Evolutionary conservation across 2,888 invertebrate species (phyloP), one percentile per base, ranked within the genome.

Genomic region (Pheosia tremula): DNA sequence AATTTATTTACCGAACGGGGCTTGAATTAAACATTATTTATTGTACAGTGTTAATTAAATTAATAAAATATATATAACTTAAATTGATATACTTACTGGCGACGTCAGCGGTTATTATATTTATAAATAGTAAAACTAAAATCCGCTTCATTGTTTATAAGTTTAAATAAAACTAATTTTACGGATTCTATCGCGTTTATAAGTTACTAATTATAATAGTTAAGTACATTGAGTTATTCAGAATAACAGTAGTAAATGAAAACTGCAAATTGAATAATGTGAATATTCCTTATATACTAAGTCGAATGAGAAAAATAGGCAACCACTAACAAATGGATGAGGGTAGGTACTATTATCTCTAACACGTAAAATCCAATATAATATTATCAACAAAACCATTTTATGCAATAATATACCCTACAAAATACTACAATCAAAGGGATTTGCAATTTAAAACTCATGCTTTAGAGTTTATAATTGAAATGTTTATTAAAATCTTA

Each of bases 291-390:
- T 54, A 38, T 54, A 54, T 54, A 54, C 38, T 38, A 24, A 24
- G 24, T 2, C 24, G 24, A 1, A 24, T 5, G 11, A 37, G 11
- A n/a, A 37, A 54, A 11, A 54, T 54, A 37, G 37, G 38, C 11
- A 37, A 38, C 3, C 8, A 50, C 50, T 50, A 50, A 7, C 50
- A 24, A 8, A 6, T 54, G 56, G 56, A 56, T 8, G n/a, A 56
- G 56, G 56, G 56, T 56, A 56, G 41, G 39, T 13, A 56, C 56
- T 38, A 24, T 41, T 56, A 56, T 56, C 56, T n/a, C 56, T 39
- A 4, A n/a, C n/a, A 47, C 47, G 47, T 47, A 47, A 47, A 47
- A n/a, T 11, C 47, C 47, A 47, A n/a, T 47, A 47, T 45, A 45
- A 8, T 24, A 24, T 3, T 9, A 45, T 45, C 11, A 47, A 47